Conservation (phyloP, 2,888 invertebrate species). For the Polia nebulosa region DNA sequence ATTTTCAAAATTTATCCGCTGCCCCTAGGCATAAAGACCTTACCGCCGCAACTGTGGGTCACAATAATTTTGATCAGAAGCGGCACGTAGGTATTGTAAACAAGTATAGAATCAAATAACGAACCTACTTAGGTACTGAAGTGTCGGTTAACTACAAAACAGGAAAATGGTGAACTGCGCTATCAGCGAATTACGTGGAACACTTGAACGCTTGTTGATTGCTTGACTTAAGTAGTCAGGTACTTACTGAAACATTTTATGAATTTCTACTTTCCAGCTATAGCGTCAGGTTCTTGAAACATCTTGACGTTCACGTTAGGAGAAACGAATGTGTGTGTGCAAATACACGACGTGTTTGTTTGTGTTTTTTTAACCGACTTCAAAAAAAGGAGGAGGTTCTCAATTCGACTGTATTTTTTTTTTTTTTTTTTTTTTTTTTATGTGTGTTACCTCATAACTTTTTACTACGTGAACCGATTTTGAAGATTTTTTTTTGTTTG, state of each 20-base stretch:
- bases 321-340: neutral
- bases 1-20: no score
- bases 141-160: conserved; percentile 9
- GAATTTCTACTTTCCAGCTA: neutral
- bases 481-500: no score
- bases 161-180: conserved; percentile 27
- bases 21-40: no score
- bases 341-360: no score
- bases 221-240: neutral
- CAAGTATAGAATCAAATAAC: neutral
- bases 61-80: neutral
- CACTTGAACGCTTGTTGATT: conserved; percentile 22
- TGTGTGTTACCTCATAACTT: no score
- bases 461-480: no score
- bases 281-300: neutral
- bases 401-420: no score
- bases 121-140: neutral
- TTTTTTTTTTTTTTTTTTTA: no score
- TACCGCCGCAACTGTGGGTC: no score
- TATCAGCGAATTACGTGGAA: conserved; percentile 18
- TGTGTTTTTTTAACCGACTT: no score
- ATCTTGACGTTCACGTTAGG: neutral
- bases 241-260: conserved; percentile 4
- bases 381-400: no score
- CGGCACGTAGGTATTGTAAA: neutral